phyloP scores from a whole-genome alignment of 2,888 invertebrate species.

The Xanthorhoe designata region DNA sequence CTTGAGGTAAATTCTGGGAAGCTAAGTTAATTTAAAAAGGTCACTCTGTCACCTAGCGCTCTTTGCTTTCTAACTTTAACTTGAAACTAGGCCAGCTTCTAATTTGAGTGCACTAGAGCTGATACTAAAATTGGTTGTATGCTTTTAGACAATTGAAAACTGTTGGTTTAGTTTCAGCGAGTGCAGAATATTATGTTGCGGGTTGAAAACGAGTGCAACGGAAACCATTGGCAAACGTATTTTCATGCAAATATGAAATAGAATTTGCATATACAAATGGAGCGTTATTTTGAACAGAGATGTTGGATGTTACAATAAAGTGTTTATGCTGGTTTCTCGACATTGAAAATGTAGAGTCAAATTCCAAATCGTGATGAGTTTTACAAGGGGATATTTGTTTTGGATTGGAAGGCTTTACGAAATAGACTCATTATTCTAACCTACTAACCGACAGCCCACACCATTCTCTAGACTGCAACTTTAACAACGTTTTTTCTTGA shows the following conservation, averaged over 20 bases:
- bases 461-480: too few relatives aligned
- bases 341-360: not conserved
- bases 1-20: constrained; percentile 11
- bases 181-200: not conserved
- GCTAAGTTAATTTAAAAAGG: constrained; percentile 48
- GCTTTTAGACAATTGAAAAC: constrained; percentile 34
- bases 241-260: constrained; percentile 14
- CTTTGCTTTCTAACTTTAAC: constrained; percentile 59
- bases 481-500: too few relatives aligned
- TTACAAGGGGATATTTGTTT: too few relatives aligned
- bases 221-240: not conserved
- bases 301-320: not conserved
- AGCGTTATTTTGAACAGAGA: not conserved
- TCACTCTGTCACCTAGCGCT: constrained; percentile 44
- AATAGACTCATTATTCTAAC: too few relatives aligned
- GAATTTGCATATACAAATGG: constrained; percentile 2
- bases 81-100: constrained; percentile 62
- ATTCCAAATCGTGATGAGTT: not conserved
- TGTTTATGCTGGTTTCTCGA: not conserved
- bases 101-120: constrained; percentile 61
- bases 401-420: too few relatives aligned
- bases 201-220: constrained; percentile 2
- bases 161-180: constrained; percentile 1
- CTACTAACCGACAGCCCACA: too few relatives aligned
- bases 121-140: constrained; percentile 40